A percentile compares a stretch with the other conserved stretches of the same genome.
Evolutionary conservation across 53 echinoderm and acorn worm genomes (phyloP).

Genomic region (Actinopyga echinites): DNA sequence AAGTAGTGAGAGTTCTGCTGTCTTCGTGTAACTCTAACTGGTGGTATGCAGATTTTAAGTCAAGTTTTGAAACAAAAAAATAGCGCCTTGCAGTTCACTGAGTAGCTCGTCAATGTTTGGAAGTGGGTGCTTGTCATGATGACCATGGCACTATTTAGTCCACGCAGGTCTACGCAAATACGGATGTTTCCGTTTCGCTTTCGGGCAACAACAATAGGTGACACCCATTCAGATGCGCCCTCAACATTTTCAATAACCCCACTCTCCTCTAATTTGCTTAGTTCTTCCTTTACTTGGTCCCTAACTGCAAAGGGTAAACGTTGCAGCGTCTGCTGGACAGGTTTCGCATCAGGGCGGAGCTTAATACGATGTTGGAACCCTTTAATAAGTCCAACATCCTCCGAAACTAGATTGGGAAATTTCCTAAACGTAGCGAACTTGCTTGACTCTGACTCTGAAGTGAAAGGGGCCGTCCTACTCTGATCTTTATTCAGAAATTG

Average conservation of each 20-base stretch:
- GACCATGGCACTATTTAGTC: too few species aligned
- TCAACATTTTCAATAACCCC: conserved; percentile 34
- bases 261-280: conserved; percentile 47
- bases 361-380: not conserved
- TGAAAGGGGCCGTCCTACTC: too few species aligned
- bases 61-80: too few species aligned
- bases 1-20: not conserved
- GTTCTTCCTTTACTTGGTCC: conserved; percentile 49
- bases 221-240: conserved; percentile 39
- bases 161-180: conserved; percentile 25
- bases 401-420: not conserved
- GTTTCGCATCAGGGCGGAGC: not conserved
- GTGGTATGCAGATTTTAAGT: too few species aligned
- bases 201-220: conserved; percentile 36
- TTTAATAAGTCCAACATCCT: not conserved
- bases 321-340: not conserved
- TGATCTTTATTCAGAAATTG: too few species aligned
- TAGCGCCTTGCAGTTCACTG: too few species aligned
- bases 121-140: too few species aligned
- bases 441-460: too few species aligned
- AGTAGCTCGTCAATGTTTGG: too few species aligned
- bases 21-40: too few species aligned
- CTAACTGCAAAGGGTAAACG: not conserved
- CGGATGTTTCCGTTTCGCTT: conserved; percentile 30
- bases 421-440: too few species aligned